phyloP scores from a whole-genome alignment of 1,140 invertebrate genomes.

The Drosophila bifasciata region DNA sequence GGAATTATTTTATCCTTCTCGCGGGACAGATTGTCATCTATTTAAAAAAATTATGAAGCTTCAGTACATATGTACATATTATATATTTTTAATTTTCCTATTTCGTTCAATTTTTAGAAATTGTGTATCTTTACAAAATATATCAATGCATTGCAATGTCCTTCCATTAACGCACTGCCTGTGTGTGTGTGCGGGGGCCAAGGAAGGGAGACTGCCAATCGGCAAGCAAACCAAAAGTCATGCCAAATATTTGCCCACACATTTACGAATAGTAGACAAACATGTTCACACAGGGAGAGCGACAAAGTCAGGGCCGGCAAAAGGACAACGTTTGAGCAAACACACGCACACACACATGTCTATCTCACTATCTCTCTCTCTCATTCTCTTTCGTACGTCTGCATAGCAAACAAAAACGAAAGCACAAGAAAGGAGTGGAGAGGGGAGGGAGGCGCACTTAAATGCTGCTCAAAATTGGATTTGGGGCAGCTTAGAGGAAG shows the following conservation, averaged over 20 bases:
- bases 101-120: too few relatives aligned
- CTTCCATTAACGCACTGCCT: constrained; percentile 33
- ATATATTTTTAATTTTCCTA: too few relatives aligned
- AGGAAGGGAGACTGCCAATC: constrained; percentile 43
- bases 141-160: constrained; percentile 16
- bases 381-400: constrained; percentile 21
- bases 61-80: too few relatives aligned
- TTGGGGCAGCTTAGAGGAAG: constrained; percentile 59
- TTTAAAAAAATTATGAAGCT: too few relatives aligned
- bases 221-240: constrained; percentile 50
- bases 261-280: constrained; percentile 1
- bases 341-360: constrained; percentile 19
- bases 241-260: constrained; percentile 65
- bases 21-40: too few relatives aligned
- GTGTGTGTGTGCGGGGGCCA: constrained; percentile 24
- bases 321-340: constrained; percentile 46
- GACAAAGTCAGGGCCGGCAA: constrained; percentile 53
- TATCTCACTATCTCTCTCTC: constrained; percentile 2
- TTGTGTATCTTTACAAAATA: too few relatives aligned
- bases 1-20: too few relatives aligned
- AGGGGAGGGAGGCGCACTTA: constrained; percentile 63
- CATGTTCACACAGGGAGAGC: constrained; percentile 11
- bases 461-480: constrained; percentile 79
- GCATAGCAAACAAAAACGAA: constrained; percentile 63
- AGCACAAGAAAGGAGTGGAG: constrained; percentile 19